Conservation (phyloP, 2,113 vertebrate genomes). For the Cygnus buccinator region DNA sequence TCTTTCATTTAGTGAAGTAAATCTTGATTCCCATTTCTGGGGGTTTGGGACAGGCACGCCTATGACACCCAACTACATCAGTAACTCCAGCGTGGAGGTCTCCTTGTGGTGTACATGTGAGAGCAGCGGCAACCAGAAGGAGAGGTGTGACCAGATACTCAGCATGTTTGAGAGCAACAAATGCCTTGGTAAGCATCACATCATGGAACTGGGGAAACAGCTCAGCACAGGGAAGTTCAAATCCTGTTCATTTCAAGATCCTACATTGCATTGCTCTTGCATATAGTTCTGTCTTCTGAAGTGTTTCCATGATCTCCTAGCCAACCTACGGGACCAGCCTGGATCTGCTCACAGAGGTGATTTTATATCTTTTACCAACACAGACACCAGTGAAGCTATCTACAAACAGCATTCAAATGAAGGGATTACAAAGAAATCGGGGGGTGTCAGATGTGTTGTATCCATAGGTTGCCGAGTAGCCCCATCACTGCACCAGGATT, state of each 20-base stretch:
- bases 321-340: not conserved
- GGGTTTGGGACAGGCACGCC: slow-evolving; percentile 82
- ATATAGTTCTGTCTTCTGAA: not conserved
- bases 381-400: not conserved
- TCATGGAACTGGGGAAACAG: not conserved
- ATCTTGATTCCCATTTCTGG: slow-evolving; percentile 21
- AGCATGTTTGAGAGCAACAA: slow-evolving; percentile 86
- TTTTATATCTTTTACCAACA: not conserved
- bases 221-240: not conserved
- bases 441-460: not conserved
- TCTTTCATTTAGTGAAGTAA: not conserved
- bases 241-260: not conserved
- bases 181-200: slow-evolving; percentile 88
- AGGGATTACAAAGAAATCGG: not conserved
- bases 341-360: not conserved
- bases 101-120: slow-evolving; percentile 92
- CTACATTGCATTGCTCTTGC: not conserved
- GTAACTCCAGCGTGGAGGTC: slow-evolving; percentile 85
- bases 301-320: not conserved
- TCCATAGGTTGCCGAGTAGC: not conserved
- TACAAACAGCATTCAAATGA: not conserved
- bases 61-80: slow-evolving; percentile 93
- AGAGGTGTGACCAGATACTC: slow-evolving; percentile 86
- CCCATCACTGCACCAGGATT: not conserved
- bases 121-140: slow-evolving; percentile 85